phyloP scores from a whole-genome alignment of 2,888 invertebrate genomes.

The Synanthedon tipuliformis region DNA sequence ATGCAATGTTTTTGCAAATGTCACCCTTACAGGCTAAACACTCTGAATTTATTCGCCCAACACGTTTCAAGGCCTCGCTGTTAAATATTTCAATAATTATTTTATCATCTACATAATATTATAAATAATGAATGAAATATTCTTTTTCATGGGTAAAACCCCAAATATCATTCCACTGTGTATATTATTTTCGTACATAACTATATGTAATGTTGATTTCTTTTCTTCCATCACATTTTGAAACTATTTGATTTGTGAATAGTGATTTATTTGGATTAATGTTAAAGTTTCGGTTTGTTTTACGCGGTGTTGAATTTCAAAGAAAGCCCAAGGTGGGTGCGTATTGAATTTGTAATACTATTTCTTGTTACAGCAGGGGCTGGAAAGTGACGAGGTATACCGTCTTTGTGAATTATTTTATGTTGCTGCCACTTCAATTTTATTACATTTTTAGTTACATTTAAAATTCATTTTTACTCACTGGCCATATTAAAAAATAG shows the following conservation, averaged over 20 bases:
- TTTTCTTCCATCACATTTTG: neutral
- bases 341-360: constrained; percentile 68
- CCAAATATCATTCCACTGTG: constrained; percentile 1
- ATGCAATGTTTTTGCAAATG: constrained; percentile 46
- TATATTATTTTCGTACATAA: constrained; percentile 1
- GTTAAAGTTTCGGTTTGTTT: constrained; percentile 6
- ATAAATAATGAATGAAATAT: neutral
- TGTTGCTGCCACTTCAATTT: constrained; percentile 68
- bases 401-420: constrained; percentile 69
- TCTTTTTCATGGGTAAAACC: too few relatives aligned
- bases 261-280: neutral
- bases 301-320: constrained; percentile 29
- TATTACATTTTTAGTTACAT: constrained; percentile 62
- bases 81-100: constrained; percentile 2
- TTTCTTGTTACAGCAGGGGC: constrained; percentile 87
- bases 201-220: neutral
- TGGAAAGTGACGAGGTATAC: constrained; percentile 92
- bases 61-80: constrained; percentile 31
- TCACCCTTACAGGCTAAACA: constrained; percentile 37
- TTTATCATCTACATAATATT: neutral
- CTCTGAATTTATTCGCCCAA: constrained; percentile 22
- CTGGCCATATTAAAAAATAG: constrained; percentile 61
- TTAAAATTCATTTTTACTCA: constrained; percentile 58
- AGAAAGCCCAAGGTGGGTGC: constrained; percentile 67
- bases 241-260: neutral